Evolutionary conservation across 1,140 invertebrate genomes (phyloP).

Genomic region (Berghia stephanieae): DNA sequence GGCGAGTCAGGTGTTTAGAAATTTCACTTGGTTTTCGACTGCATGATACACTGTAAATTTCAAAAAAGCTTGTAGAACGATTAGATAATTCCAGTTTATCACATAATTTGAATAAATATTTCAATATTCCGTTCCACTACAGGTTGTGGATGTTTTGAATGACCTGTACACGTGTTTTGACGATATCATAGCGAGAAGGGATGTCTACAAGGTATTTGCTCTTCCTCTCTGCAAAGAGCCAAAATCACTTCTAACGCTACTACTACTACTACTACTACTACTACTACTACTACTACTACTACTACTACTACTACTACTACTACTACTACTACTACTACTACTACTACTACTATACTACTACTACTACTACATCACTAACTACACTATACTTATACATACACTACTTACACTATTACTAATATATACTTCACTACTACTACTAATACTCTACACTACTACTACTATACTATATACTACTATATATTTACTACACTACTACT

Average conservation of each 20-base stretch:
- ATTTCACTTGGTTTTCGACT: no score
- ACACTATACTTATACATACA: background rate
- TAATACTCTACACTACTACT: background rate
- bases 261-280: slow-evolving; percentile 8
- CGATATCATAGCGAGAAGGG: slow-evolving; percentile 87
- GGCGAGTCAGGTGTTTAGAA: no score
- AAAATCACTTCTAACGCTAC: background rate
- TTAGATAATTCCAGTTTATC: no score
- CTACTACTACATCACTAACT: no score
- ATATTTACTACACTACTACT: no score
- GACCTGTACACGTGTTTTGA: slow-evolving; percentile 79
- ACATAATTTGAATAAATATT: no score
- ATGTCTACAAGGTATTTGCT: slow-evolving; percentile 71
- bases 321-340: slow-evolving; percentile 7
- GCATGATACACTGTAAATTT: no score
- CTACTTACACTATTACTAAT: background rate
- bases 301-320: slow-evolving; percentile 7
- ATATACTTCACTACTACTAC: background rate
- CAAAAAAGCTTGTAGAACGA: no score
- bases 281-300: slow-evolving; percentile 7
- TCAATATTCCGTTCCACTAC: slow-evolving; percentile 39
- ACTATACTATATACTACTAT: no score
- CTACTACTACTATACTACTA: no score
- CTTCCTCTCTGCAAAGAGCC: background rate
- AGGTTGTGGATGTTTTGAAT: slow-evolving; percentile 68